Percentiles rank a stretch among this genome's conserved stretches.
Evolutionary conservation across 2,113 vertebrate species (phyloP).

Genomic region (Bucco capensis): DNA sequence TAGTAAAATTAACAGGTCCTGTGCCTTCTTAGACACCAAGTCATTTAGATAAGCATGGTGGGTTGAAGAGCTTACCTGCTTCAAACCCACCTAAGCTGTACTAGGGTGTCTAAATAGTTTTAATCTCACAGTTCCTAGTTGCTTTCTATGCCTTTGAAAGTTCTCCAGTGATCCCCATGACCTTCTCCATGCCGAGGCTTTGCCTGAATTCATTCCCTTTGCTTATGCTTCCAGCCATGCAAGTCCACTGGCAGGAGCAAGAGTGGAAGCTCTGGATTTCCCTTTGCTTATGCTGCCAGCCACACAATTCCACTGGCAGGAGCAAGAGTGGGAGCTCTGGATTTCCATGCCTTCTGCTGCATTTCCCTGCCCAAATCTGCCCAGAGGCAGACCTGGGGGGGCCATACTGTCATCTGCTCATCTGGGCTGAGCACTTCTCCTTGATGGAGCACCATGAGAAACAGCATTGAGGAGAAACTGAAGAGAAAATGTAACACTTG

Average conservation of each 20-base stretch:
- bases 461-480: not conserved
- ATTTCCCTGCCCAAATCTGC: not conserved
- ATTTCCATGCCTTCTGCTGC: too few relatives aligned
- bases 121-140: not conserved
- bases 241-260: not conserved
- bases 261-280: not conserved
- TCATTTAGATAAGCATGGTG: not conserved
- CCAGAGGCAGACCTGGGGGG: not conserved
- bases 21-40: not conserved
- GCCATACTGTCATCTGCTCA: not conserved
- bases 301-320: not conserved
- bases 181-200: not conserved
- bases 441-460: not conserved
- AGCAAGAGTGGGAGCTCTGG: not conserved
- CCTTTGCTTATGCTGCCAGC: not conserved
- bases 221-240: not conserved
- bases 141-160: not conserved
- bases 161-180: not conserved
- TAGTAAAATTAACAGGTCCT: not conserved
- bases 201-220: not conserved
- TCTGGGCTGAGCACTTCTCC: not conserved
- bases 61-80: not conserved
- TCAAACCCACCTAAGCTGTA: not conserved
- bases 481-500: not conserved
- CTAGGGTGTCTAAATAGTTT: not conserved